Percentiles rank a stretch among this genome's conserved stretches.
Conservation (phyloP, 2,113 vertebrate species). For the Conger conger region DNA sequence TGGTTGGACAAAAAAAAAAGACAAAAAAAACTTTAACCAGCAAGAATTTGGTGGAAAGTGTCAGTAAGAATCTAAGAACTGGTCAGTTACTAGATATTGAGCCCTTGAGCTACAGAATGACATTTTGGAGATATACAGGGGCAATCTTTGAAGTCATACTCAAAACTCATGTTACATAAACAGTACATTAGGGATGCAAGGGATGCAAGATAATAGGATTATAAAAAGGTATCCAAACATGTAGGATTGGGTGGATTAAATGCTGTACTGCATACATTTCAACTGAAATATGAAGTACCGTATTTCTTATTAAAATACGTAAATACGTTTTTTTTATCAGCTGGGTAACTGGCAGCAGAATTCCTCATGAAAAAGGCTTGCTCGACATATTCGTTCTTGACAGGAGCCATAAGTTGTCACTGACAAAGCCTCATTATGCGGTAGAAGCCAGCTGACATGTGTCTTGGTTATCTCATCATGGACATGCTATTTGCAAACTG, state of each 20-base stretch:
- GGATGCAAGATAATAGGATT: background rate
- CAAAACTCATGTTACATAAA: too few relatives aligned
- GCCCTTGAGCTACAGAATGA: too few relatives aligned
- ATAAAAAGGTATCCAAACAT: background rate
- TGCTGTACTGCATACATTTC: background rate
- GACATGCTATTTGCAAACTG: slow-evolving; percentile 11
- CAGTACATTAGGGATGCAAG: background rate
- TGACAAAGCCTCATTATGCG: slow-evolving; percentile 29
- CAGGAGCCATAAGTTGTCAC: slow-evolving; percentile 20
- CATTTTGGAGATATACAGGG: too few relatives aligned
- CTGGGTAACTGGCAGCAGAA: slow-evolving; percentile 11
- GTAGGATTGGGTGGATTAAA: background rate
- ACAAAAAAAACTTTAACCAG: too few relatives aligned
- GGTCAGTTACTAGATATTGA: too few relatives aligned
- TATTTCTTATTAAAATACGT: background rate
- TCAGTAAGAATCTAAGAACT: too few relatives aligned
- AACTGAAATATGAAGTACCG: too few relatives aligned
- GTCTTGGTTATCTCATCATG: slow-evolving; percentile 26
- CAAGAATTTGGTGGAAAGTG: too few relatives aligned
- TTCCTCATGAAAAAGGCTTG: slow-evolving; percentile 13
- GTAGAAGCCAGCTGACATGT: slow-evolving; percentile 20
- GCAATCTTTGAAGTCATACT: too few relatives aligned
- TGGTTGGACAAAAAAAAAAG: too few relatives aligned
- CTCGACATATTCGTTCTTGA: slow-evolving; percentile 20
- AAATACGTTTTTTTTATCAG: slow-evolving; percentile 14